Evolutionary conservation across 2,888 invertebrate species (phyloP), one percentile per base, ranked within the genome.

Genomic region (Aquatica leii): DNA sequence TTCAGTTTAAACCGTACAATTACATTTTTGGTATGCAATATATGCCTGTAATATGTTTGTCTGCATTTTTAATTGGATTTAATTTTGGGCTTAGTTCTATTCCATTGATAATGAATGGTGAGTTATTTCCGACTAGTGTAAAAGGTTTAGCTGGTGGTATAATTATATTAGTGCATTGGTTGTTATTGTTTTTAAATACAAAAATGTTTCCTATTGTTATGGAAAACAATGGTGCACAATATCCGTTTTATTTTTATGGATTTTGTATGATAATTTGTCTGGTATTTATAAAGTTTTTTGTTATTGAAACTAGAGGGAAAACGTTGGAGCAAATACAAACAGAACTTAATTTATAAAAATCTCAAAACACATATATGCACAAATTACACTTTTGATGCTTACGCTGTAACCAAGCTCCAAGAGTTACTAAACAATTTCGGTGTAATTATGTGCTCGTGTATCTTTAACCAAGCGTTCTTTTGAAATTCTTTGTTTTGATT

Each of bases 221-320:
- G 56, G 21, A 12, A 2, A 48, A n/a, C 17, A 20, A 58, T 21
- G 61, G 61, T 11, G 50, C 58, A 3, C 52, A 57, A 1, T 49
- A 58, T 3, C 61, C 64, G 1, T 67, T 67, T 59, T 67, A 67
- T 59, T 55, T 62, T 20, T 67, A 55, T 43, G 49, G 61, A 1
- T 9, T 49, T 37, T 62, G 64, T 20, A 67, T 64, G 56, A 51
- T 50, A 14, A 1, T 64, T 4, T 55, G 64, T 48, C 24, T 51
- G 11, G 21, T 67, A 9, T 59, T 48, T 34, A 53, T 62, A 6
- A 48, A 59, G 15, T 64, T 67, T 41, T 63, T 46, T 21, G 63
- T 67, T 20, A 60, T 61, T 1, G 66, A 55, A 43, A 56, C 56
- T 14, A 18, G 12, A 31, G 48, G 34, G 1, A 56, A 56, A 34